Evolutionary conservation across 2,113 vertebrate species (phyloP).

Genomic region (Chamaetylas fuelleborni): DNA sequence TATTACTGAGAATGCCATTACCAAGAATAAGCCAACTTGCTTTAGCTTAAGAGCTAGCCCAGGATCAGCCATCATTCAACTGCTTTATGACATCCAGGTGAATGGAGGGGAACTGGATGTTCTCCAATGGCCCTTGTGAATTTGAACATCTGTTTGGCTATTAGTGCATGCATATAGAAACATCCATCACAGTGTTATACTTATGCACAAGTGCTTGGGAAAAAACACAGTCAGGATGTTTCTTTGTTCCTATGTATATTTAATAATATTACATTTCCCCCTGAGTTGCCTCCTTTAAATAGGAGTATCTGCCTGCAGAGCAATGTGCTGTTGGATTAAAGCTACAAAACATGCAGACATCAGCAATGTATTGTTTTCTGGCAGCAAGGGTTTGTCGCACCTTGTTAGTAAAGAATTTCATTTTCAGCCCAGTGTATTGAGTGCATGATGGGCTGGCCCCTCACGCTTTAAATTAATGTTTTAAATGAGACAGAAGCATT

Average conservation of each 20-base stretch:
- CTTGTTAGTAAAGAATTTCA: background rate
- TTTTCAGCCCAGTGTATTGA: background rate
- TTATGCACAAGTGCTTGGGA: background rate
- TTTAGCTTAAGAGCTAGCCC: background rate
- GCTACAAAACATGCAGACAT: background rate
- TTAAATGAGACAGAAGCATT: background rate
- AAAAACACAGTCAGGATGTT: background rate
- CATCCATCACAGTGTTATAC: background rate
- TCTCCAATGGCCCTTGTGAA: background rate
- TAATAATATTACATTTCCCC: background rate
- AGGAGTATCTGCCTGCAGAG: background rate
- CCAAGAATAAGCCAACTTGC: background rate
- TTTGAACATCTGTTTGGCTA: background rate
- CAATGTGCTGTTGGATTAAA: background rate
- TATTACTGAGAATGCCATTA: background rate
- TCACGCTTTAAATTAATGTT: background rate
- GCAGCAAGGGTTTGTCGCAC: background rate
- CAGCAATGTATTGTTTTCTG: background rate
- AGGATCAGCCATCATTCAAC: background rate
- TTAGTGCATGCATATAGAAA: background rate
- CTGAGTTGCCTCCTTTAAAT: background rate
- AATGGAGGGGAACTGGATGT: background rate
- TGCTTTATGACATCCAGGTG: background rate
- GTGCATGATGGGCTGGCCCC: background rate
- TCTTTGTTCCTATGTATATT: background rate